These are phyloP conservation scores for Crotophaga sulcirostris DNA, from an alignment of 2,113 vertebrate genomes.

Conservation along the genomic window DNA sequence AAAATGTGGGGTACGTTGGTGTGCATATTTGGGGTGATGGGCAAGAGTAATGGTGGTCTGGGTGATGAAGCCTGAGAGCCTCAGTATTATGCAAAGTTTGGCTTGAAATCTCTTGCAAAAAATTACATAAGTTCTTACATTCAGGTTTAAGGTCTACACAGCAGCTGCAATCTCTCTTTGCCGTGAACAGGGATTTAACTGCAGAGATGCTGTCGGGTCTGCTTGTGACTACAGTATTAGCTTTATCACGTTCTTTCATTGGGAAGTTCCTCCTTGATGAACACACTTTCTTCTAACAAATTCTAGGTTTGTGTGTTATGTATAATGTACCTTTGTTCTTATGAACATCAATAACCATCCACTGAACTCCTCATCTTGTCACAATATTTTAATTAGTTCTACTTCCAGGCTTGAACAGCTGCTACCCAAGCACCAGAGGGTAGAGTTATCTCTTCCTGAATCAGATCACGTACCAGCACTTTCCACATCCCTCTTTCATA, in stretches of 20 bases:
- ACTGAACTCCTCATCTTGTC: background rate
- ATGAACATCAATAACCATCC: background rate
- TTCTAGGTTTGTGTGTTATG: background rate
- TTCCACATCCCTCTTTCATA: background rate
- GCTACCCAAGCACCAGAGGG: background rate
- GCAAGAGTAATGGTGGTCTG: background rate
- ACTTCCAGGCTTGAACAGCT: constrained; percentile 20
- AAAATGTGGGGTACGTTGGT: background rate
- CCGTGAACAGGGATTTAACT: background rate
- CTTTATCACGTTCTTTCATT: background rate
- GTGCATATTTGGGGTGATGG: background rate
- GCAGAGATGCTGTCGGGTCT: background rate
- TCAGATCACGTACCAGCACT: background rate
- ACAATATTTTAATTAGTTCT: constrained; percentile 50
- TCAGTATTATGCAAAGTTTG: background rate
- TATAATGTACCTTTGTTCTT: background rate
- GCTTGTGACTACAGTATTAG: background rate
- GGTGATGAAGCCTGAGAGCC: background rate
- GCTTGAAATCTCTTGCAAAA: background rate
- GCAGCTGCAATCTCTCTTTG: background rate
- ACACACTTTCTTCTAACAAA: background rate
- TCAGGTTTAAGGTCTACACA: background rate
- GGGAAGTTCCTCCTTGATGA: background rate
- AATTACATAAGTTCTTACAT: background rate
- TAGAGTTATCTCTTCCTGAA: background rate